These are phyloP conservation scores for Pammene aurita DNA, from an alignment of 2,888 invertebrate genomes.

Conservation along the genomic window DNA sequence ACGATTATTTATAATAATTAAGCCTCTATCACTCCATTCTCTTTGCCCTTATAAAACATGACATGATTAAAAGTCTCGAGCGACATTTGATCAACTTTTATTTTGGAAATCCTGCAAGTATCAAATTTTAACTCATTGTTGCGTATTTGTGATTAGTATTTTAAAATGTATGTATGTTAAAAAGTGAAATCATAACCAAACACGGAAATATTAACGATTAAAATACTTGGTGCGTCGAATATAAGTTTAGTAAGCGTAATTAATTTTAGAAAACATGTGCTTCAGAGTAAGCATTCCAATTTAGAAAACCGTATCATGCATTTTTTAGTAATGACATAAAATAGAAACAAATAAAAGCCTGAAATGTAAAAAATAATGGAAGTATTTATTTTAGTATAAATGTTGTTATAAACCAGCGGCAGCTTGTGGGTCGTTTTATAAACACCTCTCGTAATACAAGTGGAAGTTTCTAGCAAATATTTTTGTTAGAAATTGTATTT, in stretches of 20 bases:
- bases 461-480: too few species aligned
- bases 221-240: slow-evolving; percentile 19
- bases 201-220: slow-evolving; percentile 19
- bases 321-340: slow-evolving; percentile 13
- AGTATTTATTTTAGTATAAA: slow-evolving; percentile 34
- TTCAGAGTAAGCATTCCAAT: slow-evolving; percentile 31
- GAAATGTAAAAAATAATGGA: slow-evolving; percentile 20
- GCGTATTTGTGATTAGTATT: slow-evolving; percentile 2
- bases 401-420: slow-evolving; percentile 21
- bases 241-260: slow-evolving; percentile 19
- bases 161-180: slow-evolving; percentile 8
- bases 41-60: too few species aligned
- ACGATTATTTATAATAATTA: too few species aligned
- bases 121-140: neutral
- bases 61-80: too few species aligned
- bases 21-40: too few species aligned
- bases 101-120: too few species aligned
- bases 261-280: slow-evolving; percentile 22
- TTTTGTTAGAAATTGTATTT: too few species aligned
- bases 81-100: too few species aligned
- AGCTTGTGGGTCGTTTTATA: neutral
- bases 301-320: slow-evolving; percentile 26
- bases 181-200: slow-evolving; percentile 34
- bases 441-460: too few species aligned
- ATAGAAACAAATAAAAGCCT: slow-evolving; percentile 22